phyloP scores from a whole-genome alignment of 2,113 vertebrate species.

The Zosterops hypoxanthus region DNA sequence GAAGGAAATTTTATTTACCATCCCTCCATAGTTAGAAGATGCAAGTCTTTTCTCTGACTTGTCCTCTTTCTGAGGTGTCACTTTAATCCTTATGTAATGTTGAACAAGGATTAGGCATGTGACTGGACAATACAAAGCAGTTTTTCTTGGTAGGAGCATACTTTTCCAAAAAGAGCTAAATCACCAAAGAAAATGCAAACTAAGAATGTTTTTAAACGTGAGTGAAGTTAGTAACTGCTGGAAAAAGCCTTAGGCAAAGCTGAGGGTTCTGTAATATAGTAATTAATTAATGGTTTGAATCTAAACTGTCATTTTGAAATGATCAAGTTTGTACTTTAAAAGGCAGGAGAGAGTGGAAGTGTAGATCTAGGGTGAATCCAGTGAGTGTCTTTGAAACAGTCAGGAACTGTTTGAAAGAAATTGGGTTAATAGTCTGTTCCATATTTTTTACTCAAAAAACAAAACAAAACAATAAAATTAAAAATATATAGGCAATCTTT shows the following conservation, averaged over 20 bases:
- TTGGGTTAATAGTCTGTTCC: background rate
- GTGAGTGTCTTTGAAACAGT: background rate
- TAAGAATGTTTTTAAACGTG: background rate
- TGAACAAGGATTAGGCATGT: background rate
- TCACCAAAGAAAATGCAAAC: background rate
- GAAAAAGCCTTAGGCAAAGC: background rate
- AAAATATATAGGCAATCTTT: background rate
- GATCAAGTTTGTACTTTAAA: background rate
- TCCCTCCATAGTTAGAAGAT: background rate
- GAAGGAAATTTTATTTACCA: background rate
- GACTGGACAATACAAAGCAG: background rate
- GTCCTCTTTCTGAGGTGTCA: background rate
- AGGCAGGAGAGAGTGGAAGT: background rate
- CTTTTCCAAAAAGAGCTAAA: background rate
- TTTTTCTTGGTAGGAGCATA: background rate
- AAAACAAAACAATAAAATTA: background rate
- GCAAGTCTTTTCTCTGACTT: background rate
- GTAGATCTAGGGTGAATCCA: background rate
- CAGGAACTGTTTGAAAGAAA: background rate
- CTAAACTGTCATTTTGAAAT: background rate
- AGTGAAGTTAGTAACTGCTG: background rate
- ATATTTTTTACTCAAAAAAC: background rate
- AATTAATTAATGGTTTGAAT: background rate
- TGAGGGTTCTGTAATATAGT: background rate
- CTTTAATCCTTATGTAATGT: background rate